A percentile compares a stretch with the other conserved stretches of the same genome.
phyloP scores from a whole-genome alignment of 1,140 invertebrate species.

The Helicoverpa zea region DNA sequence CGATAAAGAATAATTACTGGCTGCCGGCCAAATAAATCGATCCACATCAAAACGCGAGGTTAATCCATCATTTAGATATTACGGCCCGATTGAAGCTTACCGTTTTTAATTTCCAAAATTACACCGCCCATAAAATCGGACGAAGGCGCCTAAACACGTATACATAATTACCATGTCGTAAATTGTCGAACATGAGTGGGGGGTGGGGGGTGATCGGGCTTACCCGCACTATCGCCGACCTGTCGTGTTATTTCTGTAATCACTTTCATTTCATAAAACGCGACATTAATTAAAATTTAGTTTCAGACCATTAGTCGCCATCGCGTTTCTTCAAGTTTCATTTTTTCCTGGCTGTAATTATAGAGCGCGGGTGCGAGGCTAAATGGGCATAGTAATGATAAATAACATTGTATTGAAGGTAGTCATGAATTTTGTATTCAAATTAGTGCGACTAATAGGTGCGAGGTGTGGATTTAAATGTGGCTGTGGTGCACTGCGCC shows the following conservation, averaged over 20 bases:
- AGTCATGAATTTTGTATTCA: slow-evolving; percentile 82
- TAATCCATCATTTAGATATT: slow-evolving; percentile 86
- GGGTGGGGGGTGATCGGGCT: slow-evolving; percentile 49
- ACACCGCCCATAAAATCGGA: slow-evolving; percentile 68
- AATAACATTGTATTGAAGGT: slow-evolving; percentile 82
- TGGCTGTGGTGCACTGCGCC: slow-evolving; percentile 68
- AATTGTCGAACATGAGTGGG: slow-evolving; percentile 77
- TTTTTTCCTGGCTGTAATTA: slow-evolving; percentile 84
- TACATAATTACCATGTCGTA: slow-evolving; percentile 81
- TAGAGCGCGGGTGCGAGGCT: slow-evolving; percentile 78
- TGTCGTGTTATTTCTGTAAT: slow-evolving; percentile 85
- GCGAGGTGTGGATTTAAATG: slow-evolving; percentile 77
- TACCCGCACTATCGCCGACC: slow-evolving; percentile 61
- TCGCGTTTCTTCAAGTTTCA: slow-evolving; percentile 84
- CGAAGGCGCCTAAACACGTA: slow-evolving; percentile 77
- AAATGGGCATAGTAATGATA: slow-evolving; percentile 84
- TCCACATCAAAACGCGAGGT: slow-evolving; percentile 84
- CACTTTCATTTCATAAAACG: slow-evolving; percentile 84
- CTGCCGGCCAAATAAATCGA: slow-evolving; percentile 85
- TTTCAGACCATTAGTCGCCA: slow-evolving; percentile 85
- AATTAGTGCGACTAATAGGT: slow-evolving; percentile 81
- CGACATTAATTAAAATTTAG: slow-evolving; percentile 87
- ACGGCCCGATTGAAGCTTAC: slow-evolving; percentile 83
- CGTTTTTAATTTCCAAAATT: slow-evolving; percentile 86
- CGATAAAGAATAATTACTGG: slow-evolving; percentile 86